phyloP scores from a whole-genome alignment of 2,888 invertebrate genomes.

The Theristus sp. region DNA sequence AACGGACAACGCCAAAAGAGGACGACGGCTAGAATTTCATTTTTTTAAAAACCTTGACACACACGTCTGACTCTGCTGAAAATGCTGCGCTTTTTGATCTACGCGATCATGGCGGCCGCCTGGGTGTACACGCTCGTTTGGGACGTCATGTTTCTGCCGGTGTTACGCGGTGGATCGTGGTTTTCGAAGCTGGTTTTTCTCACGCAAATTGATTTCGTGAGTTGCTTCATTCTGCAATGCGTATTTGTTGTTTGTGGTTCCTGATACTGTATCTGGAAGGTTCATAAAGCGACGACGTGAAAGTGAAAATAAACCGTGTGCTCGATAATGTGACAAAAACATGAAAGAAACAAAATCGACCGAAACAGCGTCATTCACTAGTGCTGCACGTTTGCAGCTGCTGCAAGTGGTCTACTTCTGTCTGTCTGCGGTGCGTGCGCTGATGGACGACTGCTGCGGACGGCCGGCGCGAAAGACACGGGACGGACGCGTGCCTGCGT shows the following conservation, averaged over 20 bases:
- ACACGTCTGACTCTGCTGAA: too few relatives aligned
- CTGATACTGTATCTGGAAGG: too few relatives aligned
- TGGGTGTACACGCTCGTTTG: constrained; percentile 17
- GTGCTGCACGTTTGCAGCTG: too few relatives aligned
- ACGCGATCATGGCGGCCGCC: constrained; percentile 11
- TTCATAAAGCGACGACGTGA: too few relatives aligned
- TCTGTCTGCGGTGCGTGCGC: constrained; percentile 13
- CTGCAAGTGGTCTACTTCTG: constrained; percentile 15
- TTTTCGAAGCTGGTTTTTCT: constrained; percentile 25
- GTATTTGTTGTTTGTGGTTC: background rate
- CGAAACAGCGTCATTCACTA: too few relatives aligned
- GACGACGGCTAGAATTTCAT: too few relatives aligned
- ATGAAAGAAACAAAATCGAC: too few relatives aligned
- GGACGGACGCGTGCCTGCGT: constrained; percentile 10
- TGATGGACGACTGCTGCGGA: constrained; percentile 14
- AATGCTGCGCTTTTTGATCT: constrained; percentile 11
- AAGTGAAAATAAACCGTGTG: too few relatives aligned
- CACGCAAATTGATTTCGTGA: constrained; percentile 24
- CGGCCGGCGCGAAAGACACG: background rate
- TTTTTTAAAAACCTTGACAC: too few relatives aligned
- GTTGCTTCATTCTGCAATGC: constrained; percentile 6
- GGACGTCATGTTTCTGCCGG: constrained; percentile 18
- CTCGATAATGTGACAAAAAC: too few relatives aligned
- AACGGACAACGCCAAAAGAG: too few relatives aligned
- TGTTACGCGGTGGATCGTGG: constrained; percentile 18